A percentile compares a stretch with the other conserved stretches of the same genome.
These are phyloP conservation scores for Anoplopoma fimbria DNA, from an alignment of 2,113 vertebrate species.

Conservation along the genomic window DNA sequence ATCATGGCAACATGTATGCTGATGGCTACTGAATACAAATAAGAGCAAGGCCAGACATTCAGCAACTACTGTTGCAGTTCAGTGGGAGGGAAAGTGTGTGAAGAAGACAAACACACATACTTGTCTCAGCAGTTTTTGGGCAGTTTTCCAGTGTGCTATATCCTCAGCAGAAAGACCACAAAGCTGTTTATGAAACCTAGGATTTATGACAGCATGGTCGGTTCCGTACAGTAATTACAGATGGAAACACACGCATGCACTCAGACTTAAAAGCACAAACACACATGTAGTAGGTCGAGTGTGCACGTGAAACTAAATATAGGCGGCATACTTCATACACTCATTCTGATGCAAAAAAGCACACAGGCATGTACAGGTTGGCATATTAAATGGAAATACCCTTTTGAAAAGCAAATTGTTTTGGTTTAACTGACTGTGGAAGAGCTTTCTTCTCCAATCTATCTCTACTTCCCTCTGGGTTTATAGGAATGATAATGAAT, in stretches of 20 bases:
- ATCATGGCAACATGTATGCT: constrained; percentile 68
- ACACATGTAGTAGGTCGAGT: constrained; percentile 14
- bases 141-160: constrained; percentile 71
- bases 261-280: constrained; percentile 31
- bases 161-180: constrained; percentile 69
- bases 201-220: constrained; percentile 69
- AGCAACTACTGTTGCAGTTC: constrained; percentile 52
- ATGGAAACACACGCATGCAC: constrained; percentile 46
- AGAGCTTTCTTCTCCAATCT: constrained; percentile 15
- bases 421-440: constrained; percentile 33
- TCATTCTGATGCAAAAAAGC: constrained; percentile 29
- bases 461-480: neutral
- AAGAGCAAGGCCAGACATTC: constrained; percentile 57
- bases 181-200: constrained; percentile 63
- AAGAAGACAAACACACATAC: constrained; percentile 35
- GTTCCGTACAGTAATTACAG: constrained; percentile 75
- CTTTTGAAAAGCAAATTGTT: constrained; percentile 26
- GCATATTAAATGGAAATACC: constrained; percentile 50
- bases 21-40: constrained; percentile 54
- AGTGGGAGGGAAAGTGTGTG: constrained; percentile 37
- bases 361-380: constrained; percentile 59
- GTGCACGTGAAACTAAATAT: constrained; percentile 59
- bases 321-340: constrained; percentile 50
- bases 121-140: constrained; percentile 70
- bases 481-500: constrained; percentile 18